Evolutionary conservation across 2,797 vertebrate species (phyloP).

Genomic region (Craterocephalus amniculus): DNA sequence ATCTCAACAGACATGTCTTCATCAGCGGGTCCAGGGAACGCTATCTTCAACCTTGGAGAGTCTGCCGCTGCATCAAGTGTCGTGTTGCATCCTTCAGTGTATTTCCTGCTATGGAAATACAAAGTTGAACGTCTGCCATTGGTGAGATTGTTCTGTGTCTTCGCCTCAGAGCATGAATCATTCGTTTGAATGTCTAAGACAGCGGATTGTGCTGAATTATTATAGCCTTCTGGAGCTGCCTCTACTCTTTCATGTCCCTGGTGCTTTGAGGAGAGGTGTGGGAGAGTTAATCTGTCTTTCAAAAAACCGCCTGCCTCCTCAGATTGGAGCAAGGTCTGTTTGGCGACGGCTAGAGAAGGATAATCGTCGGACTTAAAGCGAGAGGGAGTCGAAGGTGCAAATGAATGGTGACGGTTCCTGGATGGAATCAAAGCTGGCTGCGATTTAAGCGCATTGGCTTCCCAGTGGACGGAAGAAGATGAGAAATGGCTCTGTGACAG

Average conservation of each 20-base stretch:
- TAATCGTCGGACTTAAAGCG: slow-evolving; percentile 25
- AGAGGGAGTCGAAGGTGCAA: slow-evolving; percentile 34
- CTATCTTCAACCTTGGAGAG: slow-evolving; percentile 68
- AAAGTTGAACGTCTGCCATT: slow-evolving; percentile 49
- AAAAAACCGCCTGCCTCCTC: slow-evolving; percentile 37
- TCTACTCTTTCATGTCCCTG: slow-evolving; percentile 58
- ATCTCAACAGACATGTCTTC: slow-evolving; percentile 85
- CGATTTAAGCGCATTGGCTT: slow-evolving; percentile 54
- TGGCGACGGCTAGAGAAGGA: slow-evolving; percentile 26
- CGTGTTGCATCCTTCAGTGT: slow-evolving; percentile 46
- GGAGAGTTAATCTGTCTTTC: slow-evolving; percentile 61
- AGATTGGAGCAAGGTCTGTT: slow-evolving; percentile 26
- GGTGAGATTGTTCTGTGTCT: slow-evolving; percentile 54
- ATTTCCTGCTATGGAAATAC: slow-evolving; percentile 43
- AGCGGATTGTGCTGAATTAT: slow-evolving; percentile 54
- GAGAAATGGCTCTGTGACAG: slow-evolving; percentile 53
- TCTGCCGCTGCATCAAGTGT: slow-evolving; percentile 70
- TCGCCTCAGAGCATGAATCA: slow-evolving; percentile 49
- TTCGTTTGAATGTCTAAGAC: slow-evolving; percentile 56
- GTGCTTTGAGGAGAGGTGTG: slow-evolving; percentile 60
- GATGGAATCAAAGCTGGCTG: slow-evolving; percentile 49
- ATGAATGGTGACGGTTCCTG: slow-evolving; percentile 2
- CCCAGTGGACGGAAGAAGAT: slow-evolving; percentile 71
- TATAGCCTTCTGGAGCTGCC: slow-evolving; percentile 46
- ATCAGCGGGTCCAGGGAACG: not conserved